Evolutionary conservation across 2,113 vertebrate genomes (phyloP).

Genomic region (Apeltes quadracus): DNA sequence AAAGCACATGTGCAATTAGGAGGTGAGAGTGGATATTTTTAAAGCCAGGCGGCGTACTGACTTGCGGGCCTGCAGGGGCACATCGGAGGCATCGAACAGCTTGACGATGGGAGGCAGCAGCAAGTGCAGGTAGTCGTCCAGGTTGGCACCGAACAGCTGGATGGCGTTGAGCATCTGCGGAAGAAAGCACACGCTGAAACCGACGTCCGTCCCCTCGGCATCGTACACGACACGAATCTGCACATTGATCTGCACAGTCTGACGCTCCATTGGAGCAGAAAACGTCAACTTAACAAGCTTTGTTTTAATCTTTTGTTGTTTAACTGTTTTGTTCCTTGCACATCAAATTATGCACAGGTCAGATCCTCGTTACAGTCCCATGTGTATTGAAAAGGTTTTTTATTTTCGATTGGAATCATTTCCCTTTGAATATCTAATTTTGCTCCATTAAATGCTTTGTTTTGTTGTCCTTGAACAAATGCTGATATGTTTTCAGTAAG

Average conservation of each 20-base stretch:
- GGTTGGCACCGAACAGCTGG: slow-evolving; percentile 96
- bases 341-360: not conserved
- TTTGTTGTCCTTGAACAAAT: not conserved
- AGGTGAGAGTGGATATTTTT: slow-evolving; percentile 2
- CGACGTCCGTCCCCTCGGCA: not conserved
- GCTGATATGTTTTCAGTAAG: not conserved
- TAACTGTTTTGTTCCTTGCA: not conserved
- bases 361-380: not conserved
- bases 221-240: not conserved
- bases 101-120: slow-evolving; percentile 96
- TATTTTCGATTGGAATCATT: not conserved
- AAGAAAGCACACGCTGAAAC: slow-evolving; percentile 17
- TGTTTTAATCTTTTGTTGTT: not conserved
- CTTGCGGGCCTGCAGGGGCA: slow-evolving; percentile 91
- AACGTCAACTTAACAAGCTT: not conserved
- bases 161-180: slow-evolving; percentile 93
- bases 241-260: not conserved
- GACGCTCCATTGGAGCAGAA: not conserved
- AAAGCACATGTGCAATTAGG: not conserved
- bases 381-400: not conserved
- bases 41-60: slow-evolving; percentile 71
- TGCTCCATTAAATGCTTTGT: not conserved
- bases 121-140: slow-evolving; percentile 97
- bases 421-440: not conserved
- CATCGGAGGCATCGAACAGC: slow-evolving; percentile 93